Percentiles rank a stretch among this genome's conserved stretches.
These are phyloP conservation scores for Cygnus olor DNA, from an alignment of 2,797 vertebrate genomes.

Conservation along the genomic window DNA sequence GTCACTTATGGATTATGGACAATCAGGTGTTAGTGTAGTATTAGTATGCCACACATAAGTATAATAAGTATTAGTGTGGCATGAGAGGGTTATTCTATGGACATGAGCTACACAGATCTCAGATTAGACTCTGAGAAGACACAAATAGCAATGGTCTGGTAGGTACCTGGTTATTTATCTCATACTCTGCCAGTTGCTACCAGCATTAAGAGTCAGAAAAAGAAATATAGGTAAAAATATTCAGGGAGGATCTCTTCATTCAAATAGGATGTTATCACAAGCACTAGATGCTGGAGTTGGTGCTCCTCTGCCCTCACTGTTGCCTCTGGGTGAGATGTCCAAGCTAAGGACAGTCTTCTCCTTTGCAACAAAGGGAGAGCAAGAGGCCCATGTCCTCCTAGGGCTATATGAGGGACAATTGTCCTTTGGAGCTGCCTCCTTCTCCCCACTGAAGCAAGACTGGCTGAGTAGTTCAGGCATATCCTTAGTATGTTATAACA, in stretches of 20 bases:
- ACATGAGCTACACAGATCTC: background rate
- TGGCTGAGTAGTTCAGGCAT: background rate
- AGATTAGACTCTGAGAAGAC: background rate
- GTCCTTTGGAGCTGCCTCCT: background rate
- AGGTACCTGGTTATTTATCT: background rate
- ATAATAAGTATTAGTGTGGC: no score
- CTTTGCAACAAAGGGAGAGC: no score
- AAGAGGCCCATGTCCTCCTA: background rate
- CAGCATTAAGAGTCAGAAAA: background rate
- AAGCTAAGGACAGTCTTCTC: background rate
- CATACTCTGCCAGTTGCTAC: background rate
- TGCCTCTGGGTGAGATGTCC: background rate
- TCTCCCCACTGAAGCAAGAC: no score
- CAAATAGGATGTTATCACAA: background rate
- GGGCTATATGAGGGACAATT: no score
- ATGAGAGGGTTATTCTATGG: background rate
- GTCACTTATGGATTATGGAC: background rate
- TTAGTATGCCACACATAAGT: no score
- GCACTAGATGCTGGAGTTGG: background rate
- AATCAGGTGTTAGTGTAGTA: background rate
- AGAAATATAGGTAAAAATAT: background rate
- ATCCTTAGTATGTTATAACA: background rate
- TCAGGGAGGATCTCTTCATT: background rate
- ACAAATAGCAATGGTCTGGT: fast-evolving
- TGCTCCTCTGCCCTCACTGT: background rate